Evolutionary conservation across 1,140 invertebrate species (phyloP).

Genomic region (Aphelinus atriplicis): DNA sequence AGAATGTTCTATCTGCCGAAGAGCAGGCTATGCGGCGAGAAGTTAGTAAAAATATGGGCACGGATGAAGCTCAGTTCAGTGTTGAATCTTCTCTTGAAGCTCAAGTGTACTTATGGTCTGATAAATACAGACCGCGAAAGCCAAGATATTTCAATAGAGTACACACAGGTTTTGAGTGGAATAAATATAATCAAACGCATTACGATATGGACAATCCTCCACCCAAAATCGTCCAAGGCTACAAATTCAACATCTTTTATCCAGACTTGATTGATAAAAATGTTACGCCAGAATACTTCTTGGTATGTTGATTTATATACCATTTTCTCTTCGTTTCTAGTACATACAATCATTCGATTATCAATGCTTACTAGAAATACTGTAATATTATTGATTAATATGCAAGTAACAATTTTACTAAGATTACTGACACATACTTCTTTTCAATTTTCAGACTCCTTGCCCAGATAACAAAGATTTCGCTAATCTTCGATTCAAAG

Average conservation of each 20-base stretch:
- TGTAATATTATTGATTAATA: no score
- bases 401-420: no score
- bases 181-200: conserved; percentile 99
- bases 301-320: conserved; percentile 68
- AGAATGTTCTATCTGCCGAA: conserved; percentile 68
- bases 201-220: conserved; percentile 99
- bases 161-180: conserved; percentile 99
- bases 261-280: conserved; percentile 98
- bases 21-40: conserved; percentile 77
- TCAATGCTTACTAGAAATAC: no score
- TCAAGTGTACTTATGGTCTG: conserved; percentile 95
- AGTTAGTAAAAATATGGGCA: conserved; percentile 88
- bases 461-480: conserved; percentile 95
- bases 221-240: conserved; percentile 99
- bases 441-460: conserved; percentile 75
- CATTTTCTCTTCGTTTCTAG: no score
- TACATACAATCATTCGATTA: no score
- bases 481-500: conserved; percentile 92
- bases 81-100: conserved; percentile 88
- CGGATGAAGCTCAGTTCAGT: conserved; percentile 91
- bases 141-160: conserved; percentile 98
- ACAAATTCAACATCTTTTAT: conserved; percentile 99
- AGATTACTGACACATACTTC: no score
- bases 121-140: conserved; percentile 97
- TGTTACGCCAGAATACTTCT: conserved; percentile 91